Evolutionary conservation across 1,140 invertebrate genomes (phyloP), one percentile per base, ranked within the genome.

Genomic region (Oryzaephilus surinamensis): DNA sequence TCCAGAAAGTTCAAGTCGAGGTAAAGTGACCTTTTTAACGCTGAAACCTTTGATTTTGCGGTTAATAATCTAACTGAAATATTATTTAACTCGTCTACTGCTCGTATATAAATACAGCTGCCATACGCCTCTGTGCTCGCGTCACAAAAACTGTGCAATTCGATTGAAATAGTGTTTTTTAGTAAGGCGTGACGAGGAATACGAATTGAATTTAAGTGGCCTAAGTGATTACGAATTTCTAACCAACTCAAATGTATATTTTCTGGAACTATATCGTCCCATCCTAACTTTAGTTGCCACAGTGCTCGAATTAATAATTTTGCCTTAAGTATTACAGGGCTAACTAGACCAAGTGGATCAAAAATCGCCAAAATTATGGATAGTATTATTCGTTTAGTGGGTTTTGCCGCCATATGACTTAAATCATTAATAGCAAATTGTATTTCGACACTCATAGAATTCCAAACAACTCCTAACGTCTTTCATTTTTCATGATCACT

Each of bases 21-120:
- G n/a, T n/a, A n/a, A n/a, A n/a, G n/a, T n/a, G n/a, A n/a, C n/a
- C n/a, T n/a, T n/a, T n/a, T n/a, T 4, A 58, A 11, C 4, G 65
- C 62, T 8, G 63, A 50, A 5, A 66, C 58, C 31, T 54, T 41
- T 19, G 48, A 44, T 48, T 64, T 66, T 3, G 61, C 50, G 19
- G 50, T 36, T 8, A 65, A 5, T 2, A 33, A 6, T 17, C 11
- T 33, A 2, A 18, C 21, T 18, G 6, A 11, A 19, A 20, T 21
- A 11, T 6, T 12, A 11, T 20, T 13, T 4, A 6, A 10, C 12
- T 26, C 13, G 15, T 18, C 20, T 11, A 11, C 8, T 34, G 34
- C 21, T 20, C 8, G 4, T 5, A 45, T 32, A 43, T 56, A 58
- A n/a, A 48, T 24, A 23, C 45, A 46, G 0, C 40, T 41, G 6